phyloP scores from a whole-genome alignment of 2,797 vertebrate genomes.

The Sebastes cheni region DNA sequence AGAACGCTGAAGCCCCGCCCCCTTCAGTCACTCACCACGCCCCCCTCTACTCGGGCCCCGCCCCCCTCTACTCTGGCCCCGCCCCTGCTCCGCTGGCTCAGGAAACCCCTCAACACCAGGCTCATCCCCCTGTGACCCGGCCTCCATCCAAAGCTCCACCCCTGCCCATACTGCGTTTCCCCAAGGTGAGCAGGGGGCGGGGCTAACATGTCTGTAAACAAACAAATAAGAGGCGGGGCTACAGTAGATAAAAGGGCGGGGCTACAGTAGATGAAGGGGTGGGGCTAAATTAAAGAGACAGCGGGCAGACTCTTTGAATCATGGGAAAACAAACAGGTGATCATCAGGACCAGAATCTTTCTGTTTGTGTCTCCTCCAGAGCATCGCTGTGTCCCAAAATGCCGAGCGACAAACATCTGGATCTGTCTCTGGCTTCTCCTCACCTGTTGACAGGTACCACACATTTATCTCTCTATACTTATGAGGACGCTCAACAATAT shows the following conservation, averaged over 20 bases:
- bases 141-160: constrained; percentile 50
- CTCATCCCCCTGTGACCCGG: constrained; percentile 31
- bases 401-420: constrained; percentile 49
- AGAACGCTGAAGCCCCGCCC: constrained; percentile 64
- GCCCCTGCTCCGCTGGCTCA: not conserved
- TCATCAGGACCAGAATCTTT: too few relatives aligned
- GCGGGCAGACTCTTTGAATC: not conserved
- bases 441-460: constrained; percentile 87
- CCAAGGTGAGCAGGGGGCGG: constrained; percentile 80
- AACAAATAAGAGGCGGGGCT: too few relatives aligned
- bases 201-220: not conserved
- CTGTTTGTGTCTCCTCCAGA: constrained; percentile 72
- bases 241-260: too few relatives aligned
- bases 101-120: constrained; percentile 11
- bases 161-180: constrained; percentile 81
- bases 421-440: constrained; percentile 83
- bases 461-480: not conserved
- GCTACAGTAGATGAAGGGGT: too few relatives aligned
- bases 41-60: not conserved
- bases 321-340: not conserved
- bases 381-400: constrained; percentile 84
- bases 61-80: not conserved
- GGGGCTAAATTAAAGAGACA: too few relatives aligned
- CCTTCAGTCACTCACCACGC: not conserved
- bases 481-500: not conserved